Base-by-base conservation (phyloP, 2,888 invertebrate genomes). In the Prenolepis imparis region DNA sequence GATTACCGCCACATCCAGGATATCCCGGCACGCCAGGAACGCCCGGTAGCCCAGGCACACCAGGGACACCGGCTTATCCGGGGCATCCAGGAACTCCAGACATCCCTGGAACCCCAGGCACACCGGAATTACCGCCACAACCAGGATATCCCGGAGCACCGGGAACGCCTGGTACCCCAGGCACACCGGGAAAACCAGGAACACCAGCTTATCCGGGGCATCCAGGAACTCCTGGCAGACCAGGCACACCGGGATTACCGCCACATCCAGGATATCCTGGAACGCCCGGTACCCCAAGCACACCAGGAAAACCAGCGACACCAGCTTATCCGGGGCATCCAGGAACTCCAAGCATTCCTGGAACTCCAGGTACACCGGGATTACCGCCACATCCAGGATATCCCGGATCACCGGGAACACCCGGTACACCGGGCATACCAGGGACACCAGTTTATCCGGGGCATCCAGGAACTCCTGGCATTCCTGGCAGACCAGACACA, bases 401-500 rank as follows among this genome's bases (percentile, higher is more conserved):
- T 11, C 91, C 89, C 0, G 90, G 88, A 0, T 36, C 5, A 18
- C 91, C 92, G 0, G 89, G 87, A n/a, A 84, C 59, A 0, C 70
- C 59, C 3, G 59, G 78, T 11, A 1, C 15, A 21, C 82, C 41
- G 11, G 88, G 95, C 4, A 63, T 39, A 21, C 89, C 91, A 8
- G 92, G 91, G 11, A 83, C 41, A 3, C 95, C 94, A 64, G 89
- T 91, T 12, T 41, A 84, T 28, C 88, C 91, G 4, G 92, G 91
- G 0, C 48, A 64, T 24, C 90, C 91, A 6, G 91, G 91, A 32
- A 61, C 88, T 15, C 90, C 91, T 12, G 74, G 67, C 90, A 64
- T 83, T 86, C 87, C 89, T 11, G 89, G 88, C 21, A 15, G 39
- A 87, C 89, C 18, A 87, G 86, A 63, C 3, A 41, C 3, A 61